Evolutionary conservation across 1,140 invertebrate species (phyloP).

Genomic region (Pseudomyrmex sp.): DNA sequence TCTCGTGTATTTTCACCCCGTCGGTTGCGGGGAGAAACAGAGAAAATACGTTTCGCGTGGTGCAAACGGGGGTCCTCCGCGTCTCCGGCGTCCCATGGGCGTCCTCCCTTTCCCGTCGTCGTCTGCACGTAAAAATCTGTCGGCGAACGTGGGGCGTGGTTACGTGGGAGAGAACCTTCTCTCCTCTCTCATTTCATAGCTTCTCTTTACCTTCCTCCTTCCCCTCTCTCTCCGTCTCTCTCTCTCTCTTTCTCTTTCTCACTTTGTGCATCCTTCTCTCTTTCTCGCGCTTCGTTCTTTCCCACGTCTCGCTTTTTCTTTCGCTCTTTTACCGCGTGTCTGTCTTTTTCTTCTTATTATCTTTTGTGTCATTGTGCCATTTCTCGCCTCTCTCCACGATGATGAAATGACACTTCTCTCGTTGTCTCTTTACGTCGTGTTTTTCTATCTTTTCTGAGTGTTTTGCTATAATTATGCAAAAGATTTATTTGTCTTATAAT

Average conservation of each 20-base stretch:
- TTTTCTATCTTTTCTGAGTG: not conserved
- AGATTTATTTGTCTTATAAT: not conserved
- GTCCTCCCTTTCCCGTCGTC: conserved; percentile 23
- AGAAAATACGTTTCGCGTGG: conserved; percentile 2
- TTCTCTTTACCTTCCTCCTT: not conserved
- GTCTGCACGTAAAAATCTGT: conserved; percentile 67
- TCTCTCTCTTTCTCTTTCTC: conserved; percentile 20
- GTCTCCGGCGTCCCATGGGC: conserved; percentile 1
- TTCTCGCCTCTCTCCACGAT: conserved; percentile 16
- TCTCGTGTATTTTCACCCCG: conserved; percentile 23
- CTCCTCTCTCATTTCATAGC: conserved; percentile 21
- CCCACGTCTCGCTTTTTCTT: not conserved
- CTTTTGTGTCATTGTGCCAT: conserved; percentile 11
- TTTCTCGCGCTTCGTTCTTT: conserved; percentile 13
- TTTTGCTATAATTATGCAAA: not conserved
- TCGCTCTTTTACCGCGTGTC: not conserved
- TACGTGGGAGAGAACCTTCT: conserved; percentile 56
- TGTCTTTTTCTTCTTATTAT: not conserved
- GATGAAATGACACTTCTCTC: conserved; percentile 34
- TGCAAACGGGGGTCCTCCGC: not conserved
- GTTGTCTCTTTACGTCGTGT: not conserved
- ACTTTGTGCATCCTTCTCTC: not conserved
- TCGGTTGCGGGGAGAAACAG: not conserved
- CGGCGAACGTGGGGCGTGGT: conserved; percentile 68
- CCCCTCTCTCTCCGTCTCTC: not conserved